phyloP scores from a whole-genome alignment of 2,888 invertebrate species.

The Nudaria mundana region DNA sequence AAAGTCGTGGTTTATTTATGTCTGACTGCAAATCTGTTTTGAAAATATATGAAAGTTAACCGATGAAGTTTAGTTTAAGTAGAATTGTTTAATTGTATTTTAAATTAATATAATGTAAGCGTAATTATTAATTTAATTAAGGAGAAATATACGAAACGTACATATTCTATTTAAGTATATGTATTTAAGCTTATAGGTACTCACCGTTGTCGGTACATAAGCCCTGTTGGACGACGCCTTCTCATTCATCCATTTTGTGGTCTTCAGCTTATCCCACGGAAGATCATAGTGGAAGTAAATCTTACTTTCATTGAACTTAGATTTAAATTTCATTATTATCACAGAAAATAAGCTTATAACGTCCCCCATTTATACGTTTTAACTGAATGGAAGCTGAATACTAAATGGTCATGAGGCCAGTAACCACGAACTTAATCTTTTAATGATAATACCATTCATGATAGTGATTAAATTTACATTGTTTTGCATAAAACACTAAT shows the following conservation, averaged over 20 bases:
- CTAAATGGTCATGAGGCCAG: conserved; percentile 69
- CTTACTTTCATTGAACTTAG: conserved; percentile 74
- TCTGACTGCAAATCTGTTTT: no score
- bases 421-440: conserved; percentile 47
- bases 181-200: conserved; percentile 28
- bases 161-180: no score
- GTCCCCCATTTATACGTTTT: conserved; percentile 68
- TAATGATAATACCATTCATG: conserved; percentile 55
- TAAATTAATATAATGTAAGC: no score
- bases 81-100: no score
- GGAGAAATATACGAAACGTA: no score
- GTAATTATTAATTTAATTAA: no score
- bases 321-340: conserved; percentile 78
- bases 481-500: conserved; percentile 43
- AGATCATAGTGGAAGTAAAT: conserved; percentile 70
- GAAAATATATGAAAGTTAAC: no score
- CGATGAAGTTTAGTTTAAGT: no score
- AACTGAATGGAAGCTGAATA: conserved; percentile 40
- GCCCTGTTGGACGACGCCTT: conserved; percentile 88
- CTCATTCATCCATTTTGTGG: conserved; percentile 90
- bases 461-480: conserved; percentile 62
- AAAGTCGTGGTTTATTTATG: no score
- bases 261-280: conserved; percentile 68
- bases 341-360: conserved; percentile 77
- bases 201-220: conserved; percentile 89